phyloP scores from a whole-genome alignment of 2,113 vertebrate species.

The Phyllopteryx taeniolatus region DNA sequence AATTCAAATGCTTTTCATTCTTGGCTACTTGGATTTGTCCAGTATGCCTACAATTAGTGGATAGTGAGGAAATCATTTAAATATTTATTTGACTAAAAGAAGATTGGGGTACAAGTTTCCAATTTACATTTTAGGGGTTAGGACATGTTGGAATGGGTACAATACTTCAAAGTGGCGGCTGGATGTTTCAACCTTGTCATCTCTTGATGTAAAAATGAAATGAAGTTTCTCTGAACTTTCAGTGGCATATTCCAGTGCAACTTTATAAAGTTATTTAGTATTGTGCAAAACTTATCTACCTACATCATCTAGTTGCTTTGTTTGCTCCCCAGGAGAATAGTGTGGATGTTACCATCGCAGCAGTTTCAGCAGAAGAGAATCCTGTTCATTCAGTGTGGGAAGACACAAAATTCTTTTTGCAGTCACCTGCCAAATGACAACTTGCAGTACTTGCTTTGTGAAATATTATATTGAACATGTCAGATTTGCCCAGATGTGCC shows the following conservation, averaged over 20 bases:
- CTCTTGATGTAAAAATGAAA: slow-evolving; percentile 24
- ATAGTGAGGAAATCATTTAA: not conserved
- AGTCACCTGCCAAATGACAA: not conserved
- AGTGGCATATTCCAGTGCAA: slow-evolving; percentile 29
- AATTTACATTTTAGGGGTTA: not conserved
- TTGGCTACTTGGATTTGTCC: not conserved
- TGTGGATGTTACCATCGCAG: too few relatives aligned
- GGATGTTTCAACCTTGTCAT: slow-evolving; percentile 27
- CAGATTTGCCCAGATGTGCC: too few relatives aligned
- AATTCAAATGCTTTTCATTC: not conserved
- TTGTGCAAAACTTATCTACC: not conserved
- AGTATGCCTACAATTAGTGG: not conserved
- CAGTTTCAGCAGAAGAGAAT: too few relatives aligned
- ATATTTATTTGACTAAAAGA: not conserved
- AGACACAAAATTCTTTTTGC: too few relatives aligned
- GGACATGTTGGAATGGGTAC: slow-evolving; percentile 17
- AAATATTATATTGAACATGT: not conserved
- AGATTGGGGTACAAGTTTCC: not conserved
- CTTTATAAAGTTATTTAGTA: slow-evolving; percentile 12
- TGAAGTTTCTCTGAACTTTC: slow-evolving; percentile 13
- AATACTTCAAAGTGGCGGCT: slow-evolving; percentile 38
- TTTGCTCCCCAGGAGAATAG: too few relatives aligned
- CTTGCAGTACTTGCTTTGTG: not conserved
- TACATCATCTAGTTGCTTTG: too few relatives aligned
- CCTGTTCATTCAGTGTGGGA: too few relatives aligned